Evolutionary conservation across 2,797 vertebrate genomes (phyloP).

Genomic region (Acanthopagrus latus): DNA sequence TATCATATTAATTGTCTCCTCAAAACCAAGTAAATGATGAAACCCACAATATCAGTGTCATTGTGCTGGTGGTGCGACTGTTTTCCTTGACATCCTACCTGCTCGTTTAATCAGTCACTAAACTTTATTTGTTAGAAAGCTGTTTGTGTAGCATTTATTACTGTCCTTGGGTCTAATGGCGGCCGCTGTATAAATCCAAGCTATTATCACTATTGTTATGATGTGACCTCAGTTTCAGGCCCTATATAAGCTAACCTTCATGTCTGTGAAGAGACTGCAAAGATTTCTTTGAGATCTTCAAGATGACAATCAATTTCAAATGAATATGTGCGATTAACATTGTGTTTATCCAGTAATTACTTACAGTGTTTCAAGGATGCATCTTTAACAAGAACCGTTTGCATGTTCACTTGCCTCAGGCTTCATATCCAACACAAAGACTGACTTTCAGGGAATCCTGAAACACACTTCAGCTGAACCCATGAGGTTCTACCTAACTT

Average conservation of each 20-base stretch:
- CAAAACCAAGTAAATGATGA: background rate
- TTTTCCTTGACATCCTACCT: background rate
- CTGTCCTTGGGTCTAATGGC: too few species aligned
- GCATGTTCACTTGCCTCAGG: background rate
- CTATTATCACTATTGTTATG: too few species aligned
- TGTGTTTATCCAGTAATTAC: background rate
- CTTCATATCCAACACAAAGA: too few species aligned
- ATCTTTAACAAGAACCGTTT: background rate
- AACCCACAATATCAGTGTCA: background rate
- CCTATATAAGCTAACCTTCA: too few species aligned
- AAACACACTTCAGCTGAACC: background rate
- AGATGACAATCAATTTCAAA: background rate
- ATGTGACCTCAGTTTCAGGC: background rate
- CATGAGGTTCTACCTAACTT: slow-evolving; percentile 3
- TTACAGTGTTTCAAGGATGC: background rate
- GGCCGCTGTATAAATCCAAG: too few species aligned
- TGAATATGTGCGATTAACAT: background rate
- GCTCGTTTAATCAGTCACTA: background rate
- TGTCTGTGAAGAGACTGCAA: too few species aligned
- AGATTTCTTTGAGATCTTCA: background rate
- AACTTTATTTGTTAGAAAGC: background rate
- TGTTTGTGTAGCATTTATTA: too few species aligned
- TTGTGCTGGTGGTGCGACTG: background rate
- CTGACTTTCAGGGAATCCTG: too few species aligned
- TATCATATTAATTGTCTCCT: too few species aligned